A percentile compares a stretch with the other conserved stretches of the same genome.
Conservation (phyloP, 2,113 vertebrate species). For the Phalacrocorax carbo region DNA sequence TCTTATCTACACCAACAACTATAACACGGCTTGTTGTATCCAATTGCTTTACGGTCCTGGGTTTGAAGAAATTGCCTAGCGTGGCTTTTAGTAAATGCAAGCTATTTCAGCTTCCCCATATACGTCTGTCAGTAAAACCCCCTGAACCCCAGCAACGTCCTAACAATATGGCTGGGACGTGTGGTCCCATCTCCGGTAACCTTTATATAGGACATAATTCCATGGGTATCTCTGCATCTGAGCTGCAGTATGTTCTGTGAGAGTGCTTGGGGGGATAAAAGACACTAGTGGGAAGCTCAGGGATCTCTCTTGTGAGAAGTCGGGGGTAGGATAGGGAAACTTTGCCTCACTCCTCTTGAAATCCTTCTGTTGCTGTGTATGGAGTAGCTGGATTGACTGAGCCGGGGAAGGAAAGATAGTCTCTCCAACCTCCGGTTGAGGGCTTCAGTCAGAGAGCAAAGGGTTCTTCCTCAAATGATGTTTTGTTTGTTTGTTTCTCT, state of each 20-base stretch:
- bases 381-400: not conserved
- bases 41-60: not conserved
- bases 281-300: not conserved
- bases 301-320: not conserved
- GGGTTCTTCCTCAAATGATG: not conserved
- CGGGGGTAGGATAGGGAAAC: not conserved
- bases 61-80: not conserved
- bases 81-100: not conserved
- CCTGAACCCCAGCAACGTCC: not conserved
- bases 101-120: not conserved
- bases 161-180: fast-evolving
- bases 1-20: not conserved
- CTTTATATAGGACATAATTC: not conserved
- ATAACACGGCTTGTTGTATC: not conserved
- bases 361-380: not conserved
- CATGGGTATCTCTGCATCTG: not conserved
- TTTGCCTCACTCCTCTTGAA: not conserved
- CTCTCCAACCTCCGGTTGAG: not conserved
- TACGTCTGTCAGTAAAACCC: not conserved
- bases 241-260: not conserved
- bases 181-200: not conserved
- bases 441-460: not conserved
- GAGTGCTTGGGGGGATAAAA: not conserved
- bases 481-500: not conserved
- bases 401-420: not conserved